Evolutionary conservation across 1,140 invertebrate genomes (phyloP), one percentile per base, ranked within the genome.

Genomic region (Teleogryllus occipitalis): DNA sequence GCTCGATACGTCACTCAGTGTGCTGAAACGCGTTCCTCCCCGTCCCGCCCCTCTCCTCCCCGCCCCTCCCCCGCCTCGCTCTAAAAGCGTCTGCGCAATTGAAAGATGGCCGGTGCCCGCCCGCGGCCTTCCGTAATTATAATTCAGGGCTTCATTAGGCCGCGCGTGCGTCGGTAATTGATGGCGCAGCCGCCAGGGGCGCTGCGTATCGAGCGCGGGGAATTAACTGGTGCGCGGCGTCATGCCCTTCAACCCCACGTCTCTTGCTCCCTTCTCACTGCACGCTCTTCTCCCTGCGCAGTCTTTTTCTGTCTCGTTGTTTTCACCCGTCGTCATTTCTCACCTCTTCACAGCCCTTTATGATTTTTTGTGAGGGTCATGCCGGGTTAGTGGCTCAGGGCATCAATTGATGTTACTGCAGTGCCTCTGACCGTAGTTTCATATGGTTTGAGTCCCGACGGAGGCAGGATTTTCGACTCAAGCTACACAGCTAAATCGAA

Each of bases 81-180:
- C 27, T 39, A 39, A 39, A 39, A 39, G 27, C 27, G 27, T 39
- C 27, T 39, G 27, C 27, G 27, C 27, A 65, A 65, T 65, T 65
- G 54, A 65, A 65, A 65, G 54, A 65, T 65, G 54, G 54, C 54
- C 54, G 27, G 54, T 7, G 54, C 10, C 54, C 54, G 54, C 54
- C 54, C 18, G 54, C 54, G 54, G 54, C 10, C 18, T 65, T 65
- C 54, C 54, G 10, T 65, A 65, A 65, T 65, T 65, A 65, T 65
- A 65, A 65, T 65, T 65, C 54, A 65, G 54, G 54, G 54, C 54
- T 65, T 65, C 54, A 65, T 65, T 65, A 65, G 18, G 54, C 54
- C 10, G 10, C 54, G 54, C 18, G 54, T 18, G 54, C 18, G 54
- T 14, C 10, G 54, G 10, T 65, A 18, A 65, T 65, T 14, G 18